Conservation (phyloP, 2,797 vertebrate genomes). For the Rhinogobio ventralis region DNA sequence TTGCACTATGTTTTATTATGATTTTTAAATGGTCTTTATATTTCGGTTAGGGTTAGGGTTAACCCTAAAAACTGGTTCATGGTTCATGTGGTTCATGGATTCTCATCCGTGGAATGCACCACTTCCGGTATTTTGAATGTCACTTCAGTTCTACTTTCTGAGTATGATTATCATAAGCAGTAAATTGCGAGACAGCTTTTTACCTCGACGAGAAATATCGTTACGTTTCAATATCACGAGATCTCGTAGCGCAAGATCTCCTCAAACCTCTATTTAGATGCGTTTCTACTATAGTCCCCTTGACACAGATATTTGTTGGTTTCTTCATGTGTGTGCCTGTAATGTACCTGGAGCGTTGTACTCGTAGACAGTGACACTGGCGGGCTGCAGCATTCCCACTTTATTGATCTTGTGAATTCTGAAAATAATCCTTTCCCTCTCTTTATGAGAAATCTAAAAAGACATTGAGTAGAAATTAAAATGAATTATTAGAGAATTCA, state of each 20-base stretch:
- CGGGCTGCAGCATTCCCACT: constrained; percentile 54
- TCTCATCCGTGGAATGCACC: not conserved
- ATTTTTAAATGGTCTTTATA: too few relatives aligned
- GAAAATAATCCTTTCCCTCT: constrained; percentile 48
- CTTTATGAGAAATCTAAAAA: constrained; percentile 42
- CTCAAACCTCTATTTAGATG: not conserved
- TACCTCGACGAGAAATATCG: too few relatives aligned
- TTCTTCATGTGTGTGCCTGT: not conserved
- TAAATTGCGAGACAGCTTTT: not conserved
- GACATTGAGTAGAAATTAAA: not conserved
- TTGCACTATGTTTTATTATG: too few relatives aligned
- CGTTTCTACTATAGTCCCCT: not conserved
- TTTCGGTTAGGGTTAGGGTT: too few relatives aligned
- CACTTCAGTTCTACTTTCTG: not conserved
- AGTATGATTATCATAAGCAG: not conserved
- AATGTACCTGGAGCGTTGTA: constrained; percentile 52
- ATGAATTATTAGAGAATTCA: not conserved
- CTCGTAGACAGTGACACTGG: constrained; percentile 48
- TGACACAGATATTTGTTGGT: not conserved
- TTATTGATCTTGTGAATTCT: constrained; percentile 45
- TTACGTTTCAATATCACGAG: too few relatives aligned
- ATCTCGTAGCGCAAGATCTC: too few relatives aligned
- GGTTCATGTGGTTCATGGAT: too few relatives aligned
- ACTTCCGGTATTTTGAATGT: not conserved
- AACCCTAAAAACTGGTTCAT: too few relatives aligned